Percentiles rank a stretch among this genome's conserved stretches.
Evolutionary conservation across 2,113 vertebrate genomes (phyloP).

Genomic region (Lathamus discolor): DNA sequence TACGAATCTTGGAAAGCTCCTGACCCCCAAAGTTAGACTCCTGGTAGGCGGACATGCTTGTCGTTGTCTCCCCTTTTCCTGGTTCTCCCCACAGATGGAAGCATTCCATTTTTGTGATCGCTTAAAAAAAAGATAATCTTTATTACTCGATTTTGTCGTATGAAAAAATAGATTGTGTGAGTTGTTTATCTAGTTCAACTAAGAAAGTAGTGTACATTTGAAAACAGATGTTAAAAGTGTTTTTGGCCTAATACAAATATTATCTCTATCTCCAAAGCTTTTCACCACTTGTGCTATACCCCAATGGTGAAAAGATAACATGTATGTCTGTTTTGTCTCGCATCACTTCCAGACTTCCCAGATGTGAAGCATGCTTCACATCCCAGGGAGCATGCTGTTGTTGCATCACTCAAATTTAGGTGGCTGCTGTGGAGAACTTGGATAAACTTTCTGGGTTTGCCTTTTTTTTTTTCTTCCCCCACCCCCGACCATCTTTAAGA

Average conservation of each 20-base stretch:
- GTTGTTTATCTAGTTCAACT: not conserved
- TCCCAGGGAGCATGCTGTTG: not conserved
- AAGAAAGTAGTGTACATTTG: not conserved
- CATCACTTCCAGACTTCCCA: not conserved
- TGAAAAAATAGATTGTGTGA: not conserved
- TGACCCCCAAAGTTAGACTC: not conserved
- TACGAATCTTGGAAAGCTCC: not conserved
- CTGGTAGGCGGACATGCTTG: not conserved
- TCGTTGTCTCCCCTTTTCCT: not conserved
- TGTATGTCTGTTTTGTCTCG: not conserved
- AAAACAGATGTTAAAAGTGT: not conserved
- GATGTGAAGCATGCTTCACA: not conserved
- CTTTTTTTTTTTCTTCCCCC: not conserved
- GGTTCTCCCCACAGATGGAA: not conserved
- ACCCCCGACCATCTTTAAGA: not conserved
- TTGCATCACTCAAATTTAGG: not conserved
- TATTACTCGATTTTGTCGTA: not conserved
- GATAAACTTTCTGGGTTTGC: not conserved
- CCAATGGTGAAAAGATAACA: too few relatives aligned
- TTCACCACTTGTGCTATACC: not conserved
- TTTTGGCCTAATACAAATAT: not conserved
- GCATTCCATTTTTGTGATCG: not conserved
- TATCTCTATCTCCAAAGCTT: not conserved
- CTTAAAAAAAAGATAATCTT: not conserved
- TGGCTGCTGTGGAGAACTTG: not conserved